These are phyloP conservation scores for Lasioglossum villosulum DNA, from an alignment of 2,888 invertebrate genomes.

Conservation along the genomic window DNA sequence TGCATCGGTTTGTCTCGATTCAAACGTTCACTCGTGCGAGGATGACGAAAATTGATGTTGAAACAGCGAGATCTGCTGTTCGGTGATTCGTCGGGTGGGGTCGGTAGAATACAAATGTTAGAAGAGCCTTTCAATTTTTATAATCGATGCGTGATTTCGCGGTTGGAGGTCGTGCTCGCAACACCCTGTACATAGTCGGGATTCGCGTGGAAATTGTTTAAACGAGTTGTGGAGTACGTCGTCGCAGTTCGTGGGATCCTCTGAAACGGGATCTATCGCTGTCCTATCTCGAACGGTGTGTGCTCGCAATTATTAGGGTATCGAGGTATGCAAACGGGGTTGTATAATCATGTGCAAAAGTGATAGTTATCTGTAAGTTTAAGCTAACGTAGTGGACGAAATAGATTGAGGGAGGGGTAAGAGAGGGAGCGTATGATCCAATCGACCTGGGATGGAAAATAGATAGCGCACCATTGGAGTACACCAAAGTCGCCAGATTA, in stretches of 20 bases:
- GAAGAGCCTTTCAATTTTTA: not conserved
- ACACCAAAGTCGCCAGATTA: no score
- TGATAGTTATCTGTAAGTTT: constrained; percentile 2
- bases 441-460: not conserved
- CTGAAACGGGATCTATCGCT: not conserved
- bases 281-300: not conserved
- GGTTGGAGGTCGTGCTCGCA: not conserved
- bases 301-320: not conserved
- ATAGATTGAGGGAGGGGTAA: not conserved
- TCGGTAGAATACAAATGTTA: not conserved
- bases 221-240: not conserved
- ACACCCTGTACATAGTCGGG: not conserved
- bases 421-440: not conserved
- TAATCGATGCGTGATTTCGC: not conserved
- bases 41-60: not conserved
- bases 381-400: not conserved
- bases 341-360: not conserved
- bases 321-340: not conserved
- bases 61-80: not conserved
- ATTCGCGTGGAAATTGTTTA: not conserved
- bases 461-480: not conserved
- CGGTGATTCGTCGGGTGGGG: not conserved
- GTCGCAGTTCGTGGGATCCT: not conserved
- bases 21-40: not conserved
- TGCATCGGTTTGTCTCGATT: not conserved